These are phyloP conservation scores for Gymnodraco acuticeps DNA, from an alignment of 2,797 vertebrate genomes.

Conservation along the genomic window DNA sequence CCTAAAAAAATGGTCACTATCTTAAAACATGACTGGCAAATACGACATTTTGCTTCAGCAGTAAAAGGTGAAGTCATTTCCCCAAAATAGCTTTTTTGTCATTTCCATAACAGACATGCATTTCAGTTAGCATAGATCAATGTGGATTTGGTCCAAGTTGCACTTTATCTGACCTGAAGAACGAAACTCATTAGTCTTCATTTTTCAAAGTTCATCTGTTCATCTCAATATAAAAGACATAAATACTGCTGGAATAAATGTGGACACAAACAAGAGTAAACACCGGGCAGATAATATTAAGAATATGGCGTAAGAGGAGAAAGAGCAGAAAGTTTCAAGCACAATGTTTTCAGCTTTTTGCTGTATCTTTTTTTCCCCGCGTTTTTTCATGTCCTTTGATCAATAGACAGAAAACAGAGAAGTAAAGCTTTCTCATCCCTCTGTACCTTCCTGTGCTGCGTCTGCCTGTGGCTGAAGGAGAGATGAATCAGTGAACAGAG, in stretches of 20 bases:
- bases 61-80: neutral
- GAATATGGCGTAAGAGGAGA: conserved; percentile 40
- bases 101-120: neutral
- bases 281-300: conserved; percentile 11
- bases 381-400: conserved; percentile 73
- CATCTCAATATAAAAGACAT: conserved; percentile 42
- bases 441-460: conserved; percentile 69
- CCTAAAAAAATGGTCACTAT: neutral
- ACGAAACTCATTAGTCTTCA: conserved; percentile 9
- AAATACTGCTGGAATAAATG: conserved; percentile 13
- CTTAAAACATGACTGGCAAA: neutral
- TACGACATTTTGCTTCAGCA: neutral
- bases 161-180: conserved; percentile 33
- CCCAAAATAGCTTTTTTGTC: neutral
- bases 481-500: conserved; percentile 77
- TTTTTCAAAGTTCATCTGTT: conserved; percentile 42
- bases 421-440: conserved; percentile 73
- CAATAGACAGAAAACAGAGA: conserved; percentile 74
- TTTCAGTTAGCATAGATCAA: neutral
- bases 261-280: conserved; percentile 9
- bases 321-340: conserved; percentile 64
- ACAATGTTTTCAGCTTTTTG: conserved; percentile 59
- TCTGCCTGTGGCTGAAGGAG: conserved; percentile 77
- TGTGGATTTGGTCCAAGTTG: conserved; percentile 9
- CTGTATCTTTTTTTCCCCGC: conserved; percentile 41